These are phyloP conservation scores for Drosophila anceps DNA, from an alignment of 2,888 invertebrate species.

Conservation along the genomic window DNA sequence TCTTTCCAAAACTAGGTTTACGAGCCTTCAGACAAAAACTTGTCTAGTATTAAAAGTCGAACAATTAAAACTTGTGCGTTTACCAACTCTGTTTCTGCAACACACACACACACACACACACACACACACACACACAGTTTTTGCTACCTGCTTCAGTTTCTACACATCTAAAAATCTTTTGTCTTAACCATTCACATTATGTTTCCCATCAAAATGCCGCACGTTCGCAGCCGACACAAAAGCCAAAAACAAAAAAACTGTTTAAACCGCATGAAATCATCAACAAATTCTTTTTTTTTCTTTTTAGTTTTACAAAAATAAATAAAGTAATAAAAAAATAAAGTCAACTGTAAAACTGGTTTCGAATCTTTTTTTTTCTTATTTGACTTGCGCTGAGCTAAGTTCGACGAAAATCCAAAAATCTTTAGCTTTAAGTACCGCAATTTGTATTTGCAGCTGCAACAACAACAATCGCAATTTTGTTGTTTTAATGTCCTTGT, in stretches of 20 bases:
- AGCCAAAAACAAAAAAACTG: neutral
- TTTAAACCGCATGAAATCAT: slow-evolving; percentile 64
- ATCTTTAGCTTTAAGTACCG: slow-evolving; percentile 10
- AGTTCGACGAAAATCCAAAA: slow-evolving; percentile 32
- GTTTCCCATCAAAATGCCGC: slow-evolving; percentile 17
- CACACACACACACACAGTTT: slow-evolving; percentile 3
- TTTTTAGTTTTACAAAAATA: slow-evolving; percentile 42
- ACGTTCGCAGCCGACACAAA: slow-evolving; percentile 30
- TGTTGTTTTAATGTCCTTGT: slow-evolving; percentile 63
- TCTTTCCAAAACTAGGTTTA: neutral
- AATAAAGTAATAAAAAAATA: slow-evolving; percentile 14
- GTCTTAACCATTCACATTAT: slow-evolving; percentile 23
- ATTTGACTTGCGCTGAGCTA: neutral
- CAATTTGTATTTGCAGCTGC: slow-evolving; percentile 8
- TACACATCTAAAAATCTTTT: slow-evolving; percentile 23
- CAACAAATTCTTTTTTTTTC: slow-evolving; percentile 45
- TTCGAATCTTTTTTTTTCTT: slow-evolving; percentile 23
- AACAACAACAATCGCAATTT: slow-evolving; percentile 11
- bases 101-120: slow-evolving; percentile 7
- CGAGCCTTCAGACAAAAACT: neutral
- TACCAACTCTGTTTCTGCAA: slow-evolving; percentile 1
- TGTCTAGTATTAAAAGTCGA: neutral
- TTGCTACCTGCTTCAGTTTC: slow-evolving; percentile 26
- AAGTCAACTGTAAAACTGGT: slow-evolving; percentile 50
- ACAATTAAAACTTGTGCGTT: neutral